These are phyloP conservation scores for Pristionchus japonicus DNA, from an alignment of 2,888 invertebrate genomes.

Conservation along the genomic window DNA sequence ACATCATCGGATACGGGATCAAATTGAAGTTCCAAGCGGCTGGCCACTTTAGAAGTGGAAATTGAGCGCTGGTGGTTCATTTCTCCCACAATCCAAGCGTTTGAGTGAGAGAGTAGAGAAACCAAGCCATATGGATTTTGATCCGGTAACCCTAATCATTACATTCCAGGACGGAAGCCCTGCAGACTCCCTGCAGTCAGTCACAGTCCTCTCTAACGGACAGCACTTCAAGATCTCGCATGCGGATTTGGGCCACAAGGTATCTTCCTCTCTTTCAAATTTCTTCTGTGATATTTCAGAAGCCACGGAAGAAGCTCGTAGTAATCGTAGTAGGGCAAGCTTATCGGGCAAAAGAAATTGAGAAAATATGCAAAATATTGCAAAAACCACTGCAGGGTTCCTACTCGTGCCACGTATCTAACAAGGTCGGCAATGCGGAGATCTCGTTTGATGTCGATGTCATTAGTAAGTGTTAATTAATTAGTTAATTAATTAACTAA, in stretches of 20 bases:
- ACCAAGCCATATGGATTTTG: too few relatives aligned
- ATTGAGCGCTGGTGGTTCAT: too few relatives aligned
- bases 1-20: not conserved
- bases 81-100: too few relatives aligned
- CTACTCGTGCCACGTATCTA: slow-evolving; percentile 66
- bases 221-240: slow-evolving; percentile 72
- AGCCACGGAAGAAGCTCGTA: too few relatives aligned
- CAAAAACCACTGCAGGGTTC: slow-evolving; percentile 41
- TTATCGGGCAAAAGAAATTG: too few relatives aligned
- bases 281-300: not conserved
- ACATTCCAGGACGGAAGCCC: slow-evolving; percentile 61
- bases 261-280: not conserved
- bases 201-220: slow-evolving; percentile 66
- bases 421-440: slow-evolving; percentile 70
- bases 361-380: too few relatives aligned
- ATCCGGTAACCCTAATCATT: too few relatives aligned
- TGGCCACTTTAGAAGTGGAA: too few relatives aligned
- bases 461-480: slow-evolving; percentile 74
- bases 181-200: slow-evolving; percentile 55
- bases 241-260: slow-evolving; percentile 61
- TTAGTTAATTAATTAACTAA: not conserved
- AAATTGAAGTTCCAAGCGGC: too few relatives aligned
- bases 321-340: too few relatives aligned
- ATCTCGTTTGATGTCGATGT: slow-evolving; percentile 78
- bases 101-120: too few relatives aligned